Evolutionary conservation across 2,113 vertebrate genomes (phyloP), one percentile per base, ranked within the genome.

Genomic region (Candoia aspera): DNA sequence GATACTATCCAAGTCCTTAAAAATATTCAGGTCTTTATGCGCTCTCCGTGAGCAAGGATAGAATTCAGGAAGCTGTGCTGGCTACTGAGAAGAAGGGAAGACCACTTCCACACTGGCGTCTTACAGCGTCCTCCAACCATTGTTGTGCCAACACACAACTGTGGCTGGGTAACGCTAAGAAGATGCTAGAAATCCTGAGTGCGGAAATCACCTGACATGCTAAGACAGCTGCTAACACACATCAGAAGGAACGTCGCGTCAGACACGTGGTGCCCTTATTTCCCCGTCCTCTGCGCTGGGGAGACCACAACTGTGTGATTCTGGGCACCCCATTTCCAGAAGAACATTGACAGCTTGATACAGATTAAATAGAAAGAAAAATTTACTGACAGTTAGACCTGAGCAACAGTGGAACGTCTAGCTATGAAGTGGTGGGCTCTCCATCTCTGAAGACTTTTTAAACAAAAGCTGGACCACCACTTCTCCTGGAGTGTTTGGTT

Each of bases 21-120:
- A 37, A 0, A 0, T 19, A 2, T 1, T 3, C 6, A 79, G 68
- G 17, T 33, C 19, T 19, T 2, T 15, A 79, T 2, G 68, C n/a
- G n/a, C n/a, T 73, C 68, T 33, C 68, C 13, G 6, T 1, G 68
- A 6, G 37, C n/a, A 73, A 19, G 57, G 17, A 5, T 15, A 10
- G 13, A 1, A 33, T 0, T 8, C 15, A 19, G 68, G n/a, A 79
- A 37, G 68, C 33, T 2, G 6, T 3, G 15, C 2, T 37, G 68
- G 33, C 68, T 19, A 0, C 33, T 8, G 33, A 79, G 68, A 15
- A 73, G 68, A 79, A n/a, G 12, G 64, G 64, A n/a, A 15, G 29
- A 15, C 29, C 3, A 29, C 11, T 24, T 12, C 24, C 60, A 64
- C 60, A 29, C 26, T 11, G 29, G 15, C 1, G 29, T 26, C 60